Conservation (phyloP, 35 echinoderm and acorn worm genomes). For the Acanthaster planci region DNA sequence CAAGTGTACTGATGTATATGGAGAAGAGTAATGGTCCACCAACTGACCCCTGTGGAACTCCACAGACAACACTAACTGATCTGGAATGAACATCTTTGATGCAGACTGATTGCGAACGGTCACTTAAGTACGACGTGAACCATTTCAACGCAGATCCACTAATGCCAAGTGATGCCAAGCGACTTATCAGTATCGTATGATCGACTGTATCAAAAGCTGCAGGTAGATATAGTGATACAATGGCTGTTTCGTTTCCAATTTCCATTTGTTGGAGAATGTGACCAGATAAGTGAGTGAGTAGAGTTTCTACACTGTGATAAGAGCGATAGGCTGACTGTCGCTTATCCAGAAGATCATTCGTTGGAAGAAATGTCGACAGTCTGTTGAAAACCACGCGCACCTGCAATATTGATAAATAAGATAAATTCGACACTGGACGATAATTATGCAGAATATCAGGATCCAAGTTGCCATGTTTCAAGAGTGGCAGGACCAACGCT, state of each 20-base stretch:
- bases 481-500: background rate
- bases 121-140: conserved; percentile 21
- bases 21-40: background rate
- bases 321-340: background rate
- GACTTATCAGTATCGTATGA: background rate
- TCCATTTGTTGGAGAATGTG: conserved; percentile 5
- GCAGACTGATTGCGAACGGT: background rate
- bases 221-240: conserved; percentile 4
- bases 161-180: conserved; percentile 30
- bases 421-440: background rate
- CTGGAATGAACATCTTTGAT: background rate
- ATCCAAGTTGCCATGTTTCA: conserved; percentile 17
- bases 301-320: background rate
- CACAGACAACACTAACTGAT: background rate
- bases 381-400: background rate
- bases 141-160: background rate
- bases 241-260: background rate
- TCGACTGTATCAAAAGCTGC: conserved; percentile 40
- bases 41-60: conserved; percentile 21
- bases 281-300: background rate
- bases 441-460: background rate
- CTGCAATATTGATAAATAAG: background rate
- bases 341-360: background rate
- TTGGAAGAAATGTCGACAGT: background rate
- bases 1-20: background rate